Evolutionary conservation across 2,113 vertebrate species (phyloP).

Genomic region (Calonectris borealis): DNA sequence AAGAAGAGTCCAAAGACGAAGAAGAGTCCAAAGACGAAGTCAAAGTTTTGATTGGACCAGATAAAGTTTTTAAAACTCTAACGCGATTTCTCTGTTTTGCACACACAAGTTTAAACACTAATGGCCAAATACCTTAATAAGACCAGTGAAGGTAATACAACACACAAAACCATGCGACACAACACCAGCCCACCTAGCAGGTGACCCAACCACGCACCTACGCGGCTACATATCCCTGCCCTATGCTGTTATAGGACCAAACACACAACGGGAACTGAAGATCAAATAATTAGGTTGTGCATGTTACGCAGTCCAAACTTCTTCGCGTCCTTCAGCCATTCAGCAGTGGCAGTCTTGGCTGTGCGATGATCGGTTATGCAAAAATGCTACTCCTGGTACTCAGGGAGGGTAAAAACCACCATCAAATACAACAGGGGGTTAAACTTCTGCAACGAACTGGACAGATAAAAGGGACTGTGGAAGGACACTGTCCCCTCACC

Average conservation of each 20-base stretch:
- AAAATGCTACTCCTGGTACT: background rate
- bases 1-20: background rate
- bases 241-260: background rate
- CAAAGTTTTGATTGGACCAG: background rate
- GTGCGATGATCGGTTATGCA: accelerated
- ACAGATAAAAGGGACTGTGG: background rate
- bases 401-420: background rate
- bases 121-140: background rate
- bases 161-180: accelerated
- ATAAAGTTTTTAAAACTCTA: background rate
- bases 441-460: background rate
- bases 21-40: background rate
- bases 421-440: background rate
- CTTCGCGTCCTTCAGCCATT: background rate
- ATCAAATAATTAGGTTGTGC: background rate
- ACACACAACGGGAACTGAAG: background rate
- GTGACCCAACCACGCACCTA: background rate
- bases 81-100: background rate
- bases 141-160: background rate
- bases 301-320: background rate
- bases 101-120: background rate
- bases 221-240: background rate
- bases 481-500: background rate
- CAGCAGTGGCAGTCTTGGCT: background rate
- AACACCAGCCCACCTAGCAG: background rate